Percentiles rank a stretch among this genome's conserved stretches.
These are phyloP conservation scores for Drosophila buzzatii DNA, from an alignment of 2,888 invertebrate genomes.

Conservation along the genomic window DNA sequence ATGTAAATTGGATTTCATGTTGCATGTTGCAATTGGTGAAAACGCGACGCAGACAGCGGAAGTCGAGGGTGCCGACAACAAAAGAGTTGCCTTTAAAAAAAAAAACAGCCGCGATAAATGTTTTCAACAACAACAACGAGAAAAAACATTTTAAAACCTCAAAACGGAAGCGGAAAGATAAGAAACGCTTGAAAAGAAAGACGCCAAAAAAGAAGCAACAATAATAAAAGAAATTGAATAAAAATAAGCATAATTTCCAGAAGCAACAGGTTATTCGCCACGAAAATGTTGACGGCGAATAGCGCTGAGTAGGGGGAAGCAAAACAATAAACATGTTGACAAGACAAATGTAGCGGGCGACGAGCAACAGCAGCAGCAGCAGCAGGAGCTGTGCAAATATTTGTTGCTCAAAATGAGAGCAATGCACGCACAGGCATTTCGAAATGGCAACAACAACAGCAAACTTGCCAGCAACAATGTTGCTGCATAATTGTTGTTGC, in stretches of 20 bases:
- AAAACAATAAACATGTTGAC: constrained; percentile 65
- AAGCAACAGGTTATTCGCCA: constrained; percentile 53
- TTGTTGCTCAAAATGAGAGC: constrained; percentile 77
- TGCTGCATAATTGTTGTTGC: constrained; percentile 55
- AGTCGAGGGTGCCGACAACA: constrained; percentile 33
- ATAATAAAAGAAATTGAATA: constrained; percentile 15
- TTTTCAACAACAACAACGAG: constrained; percentile 2
- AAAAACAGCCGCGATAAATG: constrained; percentile 44
- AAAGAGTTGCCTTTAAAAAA: constrained; percentile 44
- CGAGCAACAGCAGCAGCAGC: background rate
- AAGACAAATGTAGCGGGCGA: constrained; percentile 5
- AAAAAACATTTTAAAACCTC: constrained; percentile 32
- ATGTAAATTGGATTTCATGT: constrained; percentile 39
- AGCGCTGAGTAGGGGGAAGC: constrained; percentile 70
- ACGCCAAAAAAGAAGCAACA: constrained; percentile 12
- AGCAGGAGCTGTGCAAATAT: constrained; percentile 66
- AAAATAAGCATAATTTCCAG: constrained; percentile 30
- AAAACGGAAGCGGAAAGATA: constrained; percentile 45
- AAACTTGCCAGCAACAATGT: constrained; percentile 61
- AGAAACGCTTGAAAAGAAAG: constrained; percentile 10
- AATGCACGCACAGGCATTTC: constrained; percentile 77
- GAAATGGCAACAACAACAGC: constrained; percentile 63
- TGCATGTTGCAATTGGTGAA: constrained; percentile 54
- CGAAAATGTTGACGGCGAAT: constrained; percentile 53
- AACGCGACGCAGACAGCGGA: constrained; percentile 43